Base-by-base conservation (phyloP, 2,113 vertebrate species). In the Vanacampus margaritifer region DNA sequence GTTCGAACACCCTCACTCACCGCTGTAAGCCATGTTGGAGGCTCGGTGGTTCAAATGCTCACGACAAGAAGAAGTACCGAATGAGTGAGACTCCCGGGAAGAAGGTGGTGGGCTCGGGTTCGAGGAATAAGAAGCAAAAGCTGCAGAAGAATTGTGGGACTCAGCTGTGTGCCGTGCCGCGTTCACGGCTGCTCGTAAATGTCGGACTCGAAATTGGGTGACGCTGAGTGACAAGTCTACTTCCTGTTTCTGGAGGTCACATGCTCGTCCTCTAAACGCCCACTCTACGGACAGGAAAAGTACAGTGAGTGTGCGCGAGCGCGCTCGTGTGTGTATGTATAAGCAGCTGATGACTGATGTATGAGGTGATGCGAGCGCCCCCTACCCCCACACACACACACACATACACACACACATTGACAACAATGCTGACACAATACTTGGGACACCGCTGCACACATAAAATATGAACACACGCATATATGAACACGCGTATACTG, bases 161-260 rank as follows among this genome's bases (percentile, higher is more conserved):
- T 9, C 10, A 19, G 17, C 53, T 6, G 5, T 56, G 53, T 17
- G 36, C 21, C 36, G 59, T 13, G 59, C n/a, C 41, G 59, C 59
- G 21, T 61, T 61, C 35, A 41, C 3, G 17, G 12, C 12, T 37
- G 1, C 36, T 41, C 59, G 59, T 36, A 41, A 37, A 41, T 61
- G 59, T 41, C n/a, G n/a, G 2, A 3, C 16, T 41, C 2, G 3
- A 6, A 41, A 41, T 37, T 61, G 59, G n/a, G 11, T 8, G 58
- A 61, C 58, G 36, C 19, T n/a, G 35, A 48, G 62, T 17, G 41
- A 35, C 45, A 28, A 32, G 43, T 48, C 43, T 11, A 64, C 43
- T 60, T 60, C 58, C 21, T 61, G n/a, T 6, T 12, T 41, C 11
- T 61, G 36, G 37, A 61, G 59, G 59, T 61, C 59, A 61, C 59